Evolutionary conservation across 1,140 invertebrate species (phyloP), one percentile per base, ranked within the genome.

Genomic region (Mactra quadrangularis): DNA sequence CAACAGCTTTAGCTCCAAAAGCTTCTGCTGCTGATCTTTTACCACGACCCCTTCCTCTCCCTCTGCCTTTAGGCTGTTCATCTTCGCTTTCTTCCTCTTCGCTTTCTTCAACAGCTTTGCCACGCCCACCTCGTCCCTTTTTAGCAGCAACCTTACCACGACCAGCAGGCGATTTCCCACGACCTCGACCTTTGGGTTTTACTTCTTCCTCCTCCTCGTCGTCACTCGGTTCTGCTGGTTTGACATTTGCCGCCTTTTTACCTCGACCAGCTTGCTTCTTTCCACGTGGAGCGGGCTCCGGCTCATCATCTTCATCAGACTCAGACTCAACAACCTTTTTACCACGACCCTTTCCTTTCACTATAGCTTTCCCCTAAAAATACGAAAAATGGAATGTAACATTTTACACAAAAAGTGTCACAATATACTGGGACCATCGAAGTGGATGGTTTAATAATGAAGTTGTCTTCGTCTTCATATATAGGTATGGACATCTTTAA

Each of bases 121-220:
- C 62, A 2, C 62, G 33, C 3, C 64, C 64, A 50, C 64, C 22
- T 7, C 41, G 41, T 19, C 35, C 60, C 41, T 64, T 64, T 19
- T 9, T 22, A 3, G n/a, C 15, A 50, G 64, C 64, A 2, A 41
- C 64, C 3, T 41, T 41, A 7, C 38, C 38, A 41, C 38, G 38
- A 41, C 33, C 17, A 22, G 62, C 38, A 17, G 38, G 38, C 1
- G 55, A 27, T 27, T 57, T 57, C 19, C 64, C 64, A 11, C 64
- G 41, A 31, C 64, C 64, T 29, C 45, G 64, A 50, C 64, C 64
- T 68, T 68, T 68, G 31, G 64, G 64, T 68, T 68, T 68, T 1
- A 41, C 64, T 13, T 68, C 64, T 68, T 59, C 55, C 55, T 68
- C 64, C 29, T 59, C 55, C 9, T 19, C 41, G 13, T 50, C 41